A percentile compares a stretch with the other conserved stretches of the same genome.
phyloP scores from a whole-genome alignment of 2,113 vertebrate species.

The Oriolus oriolus region DNA sequence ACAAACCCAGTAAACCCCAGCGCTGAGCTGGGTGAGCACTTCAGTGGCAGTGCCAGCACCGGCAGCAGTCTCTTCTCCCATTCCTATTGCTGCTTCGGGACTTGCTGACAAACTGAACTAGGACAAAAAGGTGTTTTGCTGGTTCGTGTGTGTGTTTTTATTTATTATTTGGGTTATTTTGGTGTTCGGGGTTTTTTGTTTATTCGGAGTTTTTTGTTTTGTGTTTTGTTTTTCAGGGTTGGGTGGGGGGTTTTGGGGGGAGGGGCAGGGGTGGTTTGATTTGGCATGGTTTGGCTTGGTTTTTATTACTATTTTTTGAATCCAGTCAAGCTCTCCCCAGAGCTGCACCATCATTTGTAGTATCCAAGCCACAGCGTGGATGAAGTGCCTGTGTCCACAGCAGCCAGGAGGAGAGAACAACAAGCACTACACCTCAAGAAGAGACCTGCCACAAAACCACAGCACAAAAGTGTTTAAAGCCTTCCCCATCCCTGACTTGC shows the following conservation, averaged over 20 bases:
- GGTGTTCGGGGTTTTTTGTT: too few relatives aligned
- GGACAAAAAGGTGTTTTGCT: not conserved
- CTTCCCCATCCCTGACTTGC: not conserved
- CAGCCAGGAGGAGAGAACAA: not conserved
- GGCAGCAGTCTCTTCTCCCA: not conserved
- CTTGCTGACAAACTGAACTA: not conserved
- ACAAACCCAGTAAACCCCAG: not conserved
- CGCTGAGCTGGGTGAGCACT: not conserved
- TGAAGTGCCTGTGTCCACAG: not conserved
- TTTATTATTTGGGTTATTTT: not conserved
- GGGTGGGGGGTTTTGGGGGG: too few relatives aligned
- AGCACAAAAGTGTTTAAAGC: not conserved
- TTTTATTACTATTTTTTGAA: not conserved
- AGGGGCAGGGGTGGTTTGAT: not conserved
- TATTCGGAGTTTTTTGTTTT: not conserved
- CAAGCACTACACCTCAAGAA: not conserved
- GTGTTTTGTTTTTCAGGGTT: too few relatives aligned
- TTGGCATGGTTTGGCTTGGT: too few relatives aligned
- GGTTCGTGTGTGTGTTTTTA: not conserved
- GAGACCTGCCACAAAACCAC: not conserved
- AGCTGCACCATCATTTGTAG: not conserved
- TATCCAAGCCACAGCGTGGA: not conserved
- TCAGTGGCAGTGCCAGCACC: not conserved
- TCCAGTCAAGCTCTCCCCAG: not conserved
- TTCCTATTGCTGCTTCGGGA: not conserved